Conservation (phyloP, 2,797 vertebrate genomes). For the Molothrus aeneus region DNA sequence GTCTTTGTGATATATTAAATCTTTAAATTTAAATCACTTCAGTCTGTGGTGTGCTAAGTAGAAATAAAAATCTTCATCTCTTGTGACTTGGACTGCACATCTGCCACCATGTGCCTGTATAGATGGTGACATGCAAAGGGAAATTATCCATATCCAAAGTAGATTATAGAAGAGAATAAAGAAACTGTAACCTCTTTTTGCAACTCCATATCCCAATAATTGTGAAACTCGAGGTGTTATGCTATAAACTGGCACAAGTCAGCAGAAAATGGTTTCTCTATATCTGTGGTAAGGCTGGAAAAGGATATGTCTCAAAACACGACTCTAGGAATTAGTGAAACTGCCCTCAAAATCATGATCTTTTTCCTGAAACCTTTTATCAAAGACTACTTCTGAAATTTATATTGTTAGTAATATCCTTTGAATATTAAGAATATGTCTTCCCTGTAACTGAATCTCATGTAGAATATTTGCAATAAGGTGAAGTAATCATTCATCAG, state of each 20-base stretch:
- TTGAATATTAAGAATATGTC: background rate
- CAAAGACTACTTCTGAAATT: background rate
- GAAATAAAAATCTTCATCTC: background rate
- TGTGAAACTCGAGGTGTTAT: rapidly evolving
- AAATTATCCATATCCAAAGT: background rate
- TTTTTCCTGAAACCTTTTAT: background rate
- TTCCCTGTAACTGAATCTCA: background rate
- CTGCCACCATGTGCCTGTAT: background rate
- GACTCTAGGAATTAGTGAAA: background rate
- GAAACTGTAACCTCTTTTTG: background rate
- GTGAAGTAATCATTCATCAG: background rate
- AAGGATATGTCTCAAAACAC: background rate
- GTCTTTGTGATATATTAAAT: background rate
- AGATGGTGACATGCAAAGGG: background rate
- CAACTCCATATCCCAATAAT: background rate
- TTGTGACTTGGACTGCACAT: background rate
- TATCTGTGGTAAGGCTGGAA: background rate
- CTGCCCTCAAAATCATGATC: background rate
- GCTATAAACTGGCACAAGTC: rapidly evolving
- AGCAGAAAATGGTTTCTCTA: background rate
- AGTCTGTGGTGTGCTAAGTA: background rate
- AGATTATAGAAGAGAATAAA: background rate
- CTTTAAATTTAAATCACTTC: background rate
- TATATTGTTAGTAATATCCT: background rate
- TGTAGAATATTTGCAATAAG: background rate